Conservation (phyloP, 2,888 invertebrate genomes). For the Willowsia nigromaculata region DNA sequence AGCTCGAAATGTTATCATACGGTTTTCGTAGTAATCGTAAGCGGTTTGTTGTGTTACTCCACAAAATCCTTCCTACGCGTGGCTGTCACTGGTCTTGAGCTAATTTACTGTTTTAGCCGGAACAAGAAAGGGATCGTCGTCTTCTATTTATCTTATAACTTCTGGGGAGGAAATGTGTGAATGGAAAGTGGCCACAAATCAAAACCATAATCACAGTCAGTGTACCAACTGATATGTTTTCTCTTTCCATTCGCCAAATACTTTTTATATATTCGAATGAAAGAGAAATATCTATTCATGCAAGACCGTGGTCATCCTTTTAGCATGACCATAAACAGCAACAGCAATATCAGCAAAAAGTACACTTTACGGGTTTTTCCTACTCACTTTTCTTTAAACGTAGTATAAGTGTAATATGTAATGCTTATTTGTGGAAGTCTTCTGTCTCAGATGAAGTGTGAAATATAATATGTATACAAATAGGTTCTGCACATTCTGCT, state of each 20-base stretch:
- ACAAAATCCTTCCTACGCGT: too few relatives aligned
- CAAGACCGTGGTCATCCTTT: not conserved
- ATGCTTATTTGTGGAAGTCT: too few relatives aligned
- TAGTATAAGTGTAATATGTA: too few relatives aligned
- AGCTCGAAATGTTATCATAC: too few relatives aligned
- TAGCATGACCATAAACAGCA: not conserved
- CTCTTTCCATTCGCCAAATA: not conserved
- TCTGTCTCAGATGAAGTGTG: too few relatives aligned
- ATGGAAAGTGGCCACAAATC: constrained; percentile 63
- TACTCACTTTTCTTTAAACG: too few relatives aligned
- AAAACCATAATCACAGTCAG: constrained; percentile 70
- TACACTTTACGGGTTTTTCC: too few relatives aligned
- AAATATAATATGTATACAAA: too few relatives aligned
- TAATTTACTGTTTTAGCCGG: not conserved
- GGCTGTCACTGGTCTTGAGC: too few relatives aligned
- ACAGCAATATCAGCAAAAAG: too few relatives aligned
- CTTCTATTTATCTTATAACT: not conserved
- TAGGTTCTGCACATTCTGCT: not conserved
- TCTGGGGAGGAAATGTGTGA: constrained; percentile 17
- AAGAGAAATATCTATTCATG: not conserved
- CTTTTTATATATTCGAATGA: not conserved
- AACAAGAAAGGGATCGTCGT: not conserved
- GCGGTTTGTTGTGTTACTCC: too few relatives aligned
- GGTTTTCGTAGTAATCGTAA: too few relatives aligned
- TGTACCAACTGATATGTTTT: constrained; percentile 31